Base-by-base conservation (phyloP, 2,113 vertebrate species). In the Hucho hucho region DNA sequence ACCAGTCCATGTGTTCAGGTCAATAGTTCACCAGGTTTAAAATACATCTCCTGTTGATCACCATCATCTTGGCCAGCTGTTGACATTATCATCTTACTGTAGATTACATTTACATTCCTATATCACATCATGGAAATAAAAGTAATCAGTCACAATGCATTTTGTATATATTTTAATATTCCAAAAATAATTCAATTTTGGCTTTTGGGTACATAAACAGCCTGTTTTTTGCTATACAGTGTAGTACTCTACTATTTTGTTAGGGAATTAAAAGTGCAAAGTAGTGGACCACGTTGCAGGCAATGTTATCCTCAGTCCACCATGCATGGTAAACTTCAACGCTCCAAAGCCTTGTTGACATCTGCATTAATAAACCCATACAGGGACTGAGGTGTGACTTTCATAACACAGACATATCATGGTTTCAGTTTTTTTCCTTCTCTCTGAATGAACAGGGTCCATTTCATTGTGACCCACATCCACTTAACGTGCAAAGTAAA, bases 111-210 rank as follows among this genome's bases (percentile, higher is more conserved):
- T 47, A 9, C 11, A 22, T 22, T 25, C 61, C 22, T 12, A 53
- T 28, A 49, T 29, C 64, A 49, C 53, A 20, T 26, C 47, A 69
- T n/a, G 22, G 53, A 70, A 74, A 87, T 73, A 25, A 82, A 59
- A 78, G 56, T 43, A 32, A 53, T 46, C 58, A 73, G 18, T 43
- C n/a, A 74, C 28, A 4, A 4, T 68, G 12, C 43, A 65, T 75
- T 79, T 89, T 81, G 90, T 75, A 78, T 70, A 87, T 65, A 69
- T 87, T 92, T 93, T 92, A 91, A 89, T 91, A 89, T 83, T 84
- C 73, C 73, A 92, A 93, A 93, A 93, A 92, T 91, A 92, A 87
- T 92, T 91, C 83, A 76, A 69, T 89, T 91, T 89, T 86, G 77
- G 77, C 80, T 85, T 84, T 76, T 81, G 79, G 78, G 82, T 87